Evolutionary conservation across 2,888 invertebrate genomes (phyloP), one percentile per base, ranked within the genome.

Genomic region (Drosophila parthenogenetica): DNA sequence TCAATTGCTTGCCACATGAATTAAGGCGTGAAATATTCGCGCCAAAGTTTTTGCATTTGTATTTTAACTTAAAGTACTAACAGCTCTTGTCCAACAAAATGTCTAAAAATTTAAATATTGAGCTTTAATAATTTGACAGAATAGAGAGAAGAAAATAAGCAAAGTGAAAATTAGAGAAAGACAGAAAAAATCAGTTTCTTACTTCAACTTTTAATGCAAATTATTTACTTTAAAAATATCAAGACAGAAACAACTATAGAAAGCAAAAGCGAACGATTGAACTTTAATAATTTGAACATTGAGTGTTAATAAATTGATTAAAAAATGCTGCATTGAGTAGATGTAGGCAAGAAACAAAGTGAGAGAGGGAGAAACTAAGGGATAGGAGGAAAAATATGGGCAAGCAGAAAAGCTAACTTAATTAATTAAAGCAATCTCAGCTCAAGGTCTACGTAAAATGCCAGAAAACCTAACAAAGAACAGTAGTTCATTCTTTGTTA

Each of bases 1-100:
- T 71, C 67, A 50, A 51, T 70, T 70, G 55, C 67, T 46, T 70
- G 58, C 50, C 70, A 71, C 76, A 76, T 83, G 75, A 87, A 87
- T 89, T 86, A 88, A 75, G 89, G 87, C 86, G 88, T 74, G 83
- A 79, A 86, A 89, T 79, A 75, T 72, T 73, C 66, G 51, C 60
- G 59, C 69, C 46, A 72, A 73, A 78, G 50, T 71, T 73, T 73
- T 68, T 22, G 29, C 29, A 29, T 39, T 46, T 45, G 42, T 25
- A 14, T 37, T 50, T 22, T 29, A 13, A 35, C 45, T 67, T 66
- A 66, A 73, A 63, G 46, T 48, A 5, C n/a, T 17, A 3, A n/a
- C 16, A 1, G 13, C 7, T 32, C 25, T 54, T 42, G n/a, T 29
- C 29, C 29, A 29, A 3, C 16, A 17, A 16, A 46, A 32, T 37